A percentile compares a stretch with the other conserved stretches of the same genome.
phyloP scores from a whole-genome alignment of 2,888 invertebrate genomes.

The Tetragnatha montana region DNA sequence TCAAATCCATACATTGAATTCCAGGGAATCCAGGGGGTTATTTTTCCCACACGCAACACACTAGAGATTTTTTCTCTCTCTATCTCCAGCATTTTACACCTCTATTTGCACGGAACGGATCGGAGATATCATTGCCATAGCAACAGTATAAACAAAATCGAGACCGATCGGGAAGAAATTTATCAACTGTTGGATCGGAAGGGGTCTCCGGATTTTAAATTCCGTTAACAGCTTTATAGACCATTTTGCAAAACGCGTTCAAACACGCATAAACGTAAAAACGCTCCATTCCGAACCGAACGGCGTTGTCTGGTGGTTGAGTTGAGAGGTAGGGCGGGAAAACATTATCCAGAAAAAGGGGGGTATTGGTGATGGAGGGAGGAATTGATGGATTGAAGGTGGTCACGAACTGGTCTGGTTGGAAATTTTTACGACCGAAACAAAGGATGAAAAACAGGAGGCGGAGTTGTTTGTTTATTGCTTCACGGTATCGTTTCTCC shows the following conservation, averaged over 20 bases:
- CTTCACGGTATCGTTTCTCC: constrained; percentile 27
- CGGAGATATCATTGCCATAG: constrained; percentile 12
- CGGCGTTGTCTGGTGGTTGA: not conserved
- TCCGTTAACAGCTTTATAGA: constrained; percentile 61
- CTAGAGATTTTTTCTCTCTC: not conserved
- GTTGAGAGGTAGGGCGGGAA: constrained; percentile 7
- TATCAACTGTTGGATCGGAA: constrained; percentile 44
- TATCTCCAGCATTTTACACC: constrained; percentile 14
- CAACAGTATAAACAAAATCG: constrained; percentile 37
- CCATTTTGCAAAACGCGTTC: constrained; percentile 50
- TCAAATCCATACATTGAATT: constrained; percentile 4
- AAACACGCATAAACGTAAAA: constrained; percentile 1
- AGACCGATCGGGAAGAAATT: constrained; percentile 41
- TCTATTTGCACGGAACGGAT: constrained; percentile 28
- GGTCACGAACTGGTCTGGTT: constrained; percentile 45
- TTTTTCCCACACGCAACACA: not conserved
- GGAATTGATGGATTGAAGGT: constrained; percentile 49
- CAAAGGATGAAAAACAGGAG: constrained; percentile 3
- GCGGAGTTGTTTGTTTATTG: constrained; percentile 15
- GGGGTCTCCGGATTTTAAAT: constrained; percentile 38
- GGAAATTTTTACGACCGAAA: not conserved
- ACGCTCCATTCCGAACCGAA: not conserved
- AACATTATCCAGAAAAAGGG: constrained; percentile 40
- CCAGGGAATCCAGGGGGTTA: not conserved
- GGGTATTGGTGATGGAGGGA: constrained; percentile 50